A percentile compares a stretch with the other conserved stretches of the same genome.
phyloP scores from a whole-genome alignment of 2,113 vertebrate genomes.

The Acanthisitta chloris region DNA sequence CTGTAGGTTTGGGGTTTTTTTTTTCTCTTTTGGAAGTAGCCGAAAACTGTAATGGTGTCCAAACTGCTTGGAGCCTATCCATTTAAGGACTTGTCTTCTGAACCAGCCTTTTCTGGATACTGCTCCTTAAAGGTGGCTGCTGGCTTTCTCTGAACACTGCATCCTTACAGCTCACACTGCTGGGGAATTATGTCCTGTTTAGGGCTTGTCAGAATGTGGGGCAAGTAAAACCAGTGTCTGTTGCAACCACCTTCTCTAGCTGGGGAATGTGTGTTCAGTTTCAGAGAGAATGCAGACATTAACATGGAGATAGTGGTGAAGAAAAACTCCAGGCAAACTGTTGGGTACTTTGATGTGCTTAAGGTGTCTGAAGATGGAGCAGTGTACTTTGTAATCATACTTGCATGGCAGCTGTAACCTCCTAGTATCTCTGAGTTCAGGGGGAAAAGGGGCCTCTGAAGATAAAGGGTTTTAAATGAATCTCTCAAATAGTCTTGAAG shows the following conservation, averaged over 20 bases:
- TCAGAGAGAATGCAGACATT: not conserved
- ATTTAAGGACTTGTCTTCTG: slow-evolving; percentile 36
- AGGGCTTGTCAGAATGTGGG: not conserved
- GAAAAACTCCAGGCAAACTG: not conserved
- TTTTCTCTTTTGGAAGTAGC: not conserved
- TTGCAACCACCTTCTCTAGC: not conserved
- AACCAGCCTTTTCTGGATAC: not conserved
- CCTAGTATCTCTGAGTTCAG: not conserved
- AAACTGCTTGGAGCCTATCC: not conserved
- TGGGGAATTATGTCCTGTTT: not conserved
- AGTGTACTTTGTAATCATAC: fast-evolving
- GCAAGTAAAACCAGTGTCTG: not conserved
- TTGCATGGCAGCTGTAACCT: not conserved
- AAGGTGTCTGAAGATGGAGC: not conserved
- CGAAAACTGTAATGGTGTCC: not conserved
- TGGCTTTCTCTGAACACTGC: not conserved
- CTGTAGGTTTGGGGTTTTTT: too few relatives aligned
- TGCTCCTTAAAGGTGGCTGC: not conserved
- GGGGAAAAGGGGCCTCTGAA: not conserved
- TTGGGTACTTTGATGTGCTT: not conserved
- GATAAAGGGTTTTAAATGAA: not conserved
- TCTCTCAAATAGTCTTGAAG: not conserved
- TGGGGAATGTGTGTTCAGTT: not conserved
- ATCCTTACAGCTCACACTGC: not conserved
- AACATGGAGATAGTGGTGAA: not conserved